Evolutionary conservation across 2,113 vertebrate genomes (phyloP).

Genomic region (Pteropus alecto): DNA sequence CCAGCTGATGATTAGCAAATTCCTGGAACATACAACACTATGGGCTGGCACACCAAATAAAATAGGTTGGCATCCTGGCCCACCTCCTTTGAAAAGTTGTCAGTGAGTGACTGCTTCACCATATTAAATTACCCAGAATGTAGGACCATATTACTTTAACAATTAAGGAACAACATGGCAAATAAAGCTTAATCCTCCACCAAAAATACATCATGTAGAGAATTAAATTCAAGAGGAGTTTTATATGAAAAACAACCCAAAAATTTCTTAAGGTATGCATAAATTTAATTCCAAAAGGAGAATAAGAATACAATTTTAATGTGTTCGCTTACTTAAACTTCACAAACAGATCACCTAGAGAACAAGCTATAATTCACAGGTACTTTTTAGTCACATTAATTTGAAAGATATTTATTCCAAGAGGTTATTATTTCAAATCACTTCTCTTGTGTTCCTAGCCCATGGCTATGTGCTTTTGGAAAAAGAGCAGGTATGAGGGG

Average conservation of each 20-base stretch:
- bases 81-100: background rate
- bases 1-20: conserved; percentile 40
- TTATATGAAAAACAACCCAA: background rate
- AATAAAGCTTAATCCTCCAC: background rate
- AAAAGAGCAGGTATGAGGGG: background rate
- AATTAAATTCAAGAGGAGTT: background rate
- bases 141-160: conserved; percentile 50
- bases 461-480: background rate
- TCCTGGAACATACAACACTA: background rate
- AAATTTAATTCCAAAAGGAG: background rate
- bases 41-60: background rate
- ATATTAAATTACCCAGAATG: conserved; percentile 48
- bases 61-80: background rate
- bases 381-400: background rate
- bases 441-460: background rate
- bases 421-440: background rate
- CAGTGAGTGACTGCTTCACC: background rate
- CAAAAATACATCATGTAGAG: background rate
- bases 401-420: background rate
- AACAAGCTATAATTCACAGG: background rate
- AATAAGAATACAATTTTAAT: background rate
- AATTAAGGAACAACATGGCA: conserved; percentile 30
- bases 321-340: conserved; percentile 4
- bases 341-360: background rate
- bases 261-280: background rate